phyloP scores from a whole-genome alignment of 2,113 vertebrate species.

The Petrocephalus zakoni region DNA sequence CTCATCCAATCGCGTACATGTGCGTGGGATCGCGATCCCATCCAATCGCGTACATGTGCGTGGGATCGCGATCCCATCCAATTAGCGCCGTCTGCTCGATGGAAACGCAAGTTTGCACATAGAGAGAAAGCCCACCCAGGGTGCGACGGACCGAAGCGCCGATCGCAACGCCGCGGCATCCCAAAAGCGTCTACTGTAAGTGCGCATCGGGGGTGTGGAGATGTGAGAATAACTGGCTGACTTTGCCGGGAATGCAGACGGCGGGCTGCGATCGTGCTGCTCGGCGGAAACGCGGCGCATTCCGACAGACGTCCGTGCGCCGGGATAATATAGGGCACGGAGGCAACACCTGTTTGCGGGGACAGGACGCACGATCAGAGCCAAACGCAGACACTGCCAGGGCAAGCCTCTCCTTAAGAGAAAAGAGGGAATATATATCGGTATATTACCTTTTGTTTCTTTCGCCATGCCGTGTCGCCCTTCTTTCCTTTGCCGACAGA shows the following conservation, averaged over 20 bases:
- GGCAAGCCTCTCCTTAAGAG: not conserved
- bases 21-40: too few relatives aligned
- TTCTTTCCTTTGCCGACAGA: not conserved
- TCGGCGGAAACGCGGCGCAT: constrained; percentile 37
- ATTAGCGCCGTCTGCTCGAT: not conserved
- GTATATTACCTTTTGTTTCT: constrained; percentile 56
- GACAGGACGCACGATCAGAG: not conserved
- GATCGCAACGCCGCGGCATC: too few relatives aligned
- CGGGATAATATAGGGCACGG: not conserved
- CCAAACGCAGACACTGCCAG: not conserved
- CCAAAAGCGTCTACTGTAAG: too few relatives aligned
- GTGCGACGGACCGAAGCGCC: too few relatives aligned
- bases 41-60: too few relatives aligned
- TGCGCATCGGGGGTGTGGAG: not conserved
- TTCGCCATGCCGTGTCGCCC: constrained; percentile 58
- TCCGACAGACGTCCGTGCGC: constrained; percentile 43
- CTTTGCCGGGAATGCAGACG: not conserved
- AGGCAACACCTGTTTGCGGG: constrained; percentile 45
- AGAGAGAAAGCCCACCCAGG: not conserved
- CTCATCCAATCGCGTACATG: too few relatives aligned
- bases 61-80: too few relatives aligned
- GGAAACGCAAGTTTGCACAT: not conserved
- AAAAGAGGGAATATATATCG: not conserved
- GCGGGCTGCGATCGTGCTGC: not conserved
- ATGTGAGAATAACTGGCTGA: not conserved